These are phyloP conservation scores for Troides aeacus DNA, from an alignment of 2,888 invertebrate species.

Conservation along the genomic window DNA sequence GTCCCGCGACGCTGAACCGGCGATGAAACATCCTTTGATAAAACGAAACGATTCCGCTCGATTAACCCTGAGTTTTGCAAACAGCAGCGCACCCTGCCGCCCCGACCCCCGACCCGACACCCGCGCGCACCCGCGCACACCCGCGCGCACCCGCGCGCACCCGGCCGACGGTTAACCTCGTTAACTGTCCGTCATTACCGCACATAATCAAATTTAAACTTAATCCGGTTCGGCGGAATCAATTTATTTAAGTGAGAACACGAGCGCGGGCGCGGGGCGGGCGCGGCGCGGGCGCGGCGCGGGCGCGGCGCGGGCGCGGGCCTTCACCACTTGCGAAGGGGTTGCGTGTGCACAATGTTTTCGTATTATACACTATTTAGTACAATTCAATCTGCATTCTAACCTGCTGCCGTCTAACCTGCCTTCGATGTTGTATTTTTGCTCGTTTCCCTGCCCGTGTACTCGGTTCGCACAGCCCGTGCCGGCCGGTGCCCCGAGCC, in stretches of 20 bases:
- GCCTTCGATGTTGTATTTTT: no score
- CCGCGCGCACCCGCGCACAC: no score
- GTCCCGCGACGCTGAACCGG: constrained; percentile 39
- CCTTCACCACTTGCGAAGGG: not conserved
- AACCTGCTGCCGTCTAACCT: no score
- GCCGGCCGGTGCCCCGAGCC: no score
- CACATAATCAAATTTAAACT: constrained; percentile 24
- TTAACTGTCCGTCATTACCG: constrained; percentile 21
- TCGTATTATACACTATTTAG: no score
- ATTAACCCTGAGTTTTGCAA: constrained; percentile 61
- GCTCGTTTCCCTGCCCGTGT: no score
- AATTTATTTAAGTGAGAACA: constrained; percentile 24
- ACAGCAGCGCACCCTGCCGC: constrained; percentile 35
- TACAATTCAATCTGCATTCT: no score
- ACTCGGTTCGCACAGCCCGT: no score
- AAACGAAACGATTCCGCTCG: constrained; percentile 61
- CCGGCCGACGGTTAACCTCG: constrained; percentile 16
- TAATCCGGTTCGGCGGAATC: constrained; percentile 17
- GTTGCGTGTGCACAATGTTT: no score
- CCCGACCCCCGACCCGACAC: not conserved
- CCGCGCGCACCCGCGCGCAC: no score
- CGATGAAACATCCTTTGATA: constrained; percentile 44
- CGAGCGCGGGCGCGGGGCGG: not conserved
- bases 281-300: not conserved
- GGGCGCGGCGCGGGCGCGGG: not conserved